Evolutionary conservation across 2,113 vertebrate genomes (phyloP).

Genomic region (Pithys albifrons): DNA sequence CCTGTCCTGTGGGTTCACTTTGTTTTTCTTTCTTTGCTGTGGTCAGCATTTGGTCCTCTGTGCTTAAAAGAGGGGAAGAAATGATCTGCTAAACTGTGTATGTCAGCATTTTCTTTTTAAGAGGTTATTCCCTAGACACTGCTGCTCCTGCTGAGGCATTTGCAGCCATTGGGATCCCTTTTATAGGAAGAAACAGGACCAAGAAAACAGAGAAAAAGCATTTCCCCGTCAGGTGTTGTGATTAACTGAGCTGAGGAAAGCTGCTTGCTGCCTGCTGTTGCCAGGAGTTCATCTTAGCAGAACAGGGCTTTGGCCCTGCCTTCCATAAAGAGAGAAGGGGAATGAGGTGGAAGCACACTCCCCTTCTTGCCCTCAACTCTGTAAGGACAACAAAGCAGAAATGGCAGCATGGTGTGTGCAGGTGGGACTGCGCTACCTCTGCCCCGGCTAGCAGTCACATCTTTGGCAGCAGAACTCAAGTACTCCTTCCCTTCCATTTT

Average conservation of each 20-base stretch:
- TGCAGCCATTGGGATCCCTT: not conserved
- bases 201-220: not conserved
- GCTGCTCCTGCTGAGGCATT: not conserved
- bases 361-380: fast-evolving
- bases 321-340: not conserved
- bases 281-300: not conserved
- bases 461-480: not conserved
- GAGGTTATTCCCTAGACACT: not conserved
- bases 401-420: fast-evolving
- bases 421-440: not conserved
- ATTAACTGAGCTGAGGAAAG: not conserved
- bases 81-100: not conserved
- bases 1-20: not conserved
- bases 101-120: not conserved
- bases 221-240: not conserved
- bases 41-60: not conserved
- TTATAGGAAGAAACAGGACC: not conserved
- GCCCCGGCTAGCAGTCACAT: fast-evolving
- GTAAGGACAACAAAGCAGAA: not conserved
- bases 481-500: not conserved
- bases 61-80: not conserved
- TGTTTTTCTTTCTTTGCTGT: not conserved
- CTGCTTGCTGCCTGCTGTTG: not conserved
- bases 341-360: not conserved
- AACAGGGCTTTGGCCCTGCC: not conserved